These are phyloP conservation scores for Rhynchonycteris naso DNA, from an alignment of 2,797 vertebrate genomes.

Conservation along the genomic window DNA sequence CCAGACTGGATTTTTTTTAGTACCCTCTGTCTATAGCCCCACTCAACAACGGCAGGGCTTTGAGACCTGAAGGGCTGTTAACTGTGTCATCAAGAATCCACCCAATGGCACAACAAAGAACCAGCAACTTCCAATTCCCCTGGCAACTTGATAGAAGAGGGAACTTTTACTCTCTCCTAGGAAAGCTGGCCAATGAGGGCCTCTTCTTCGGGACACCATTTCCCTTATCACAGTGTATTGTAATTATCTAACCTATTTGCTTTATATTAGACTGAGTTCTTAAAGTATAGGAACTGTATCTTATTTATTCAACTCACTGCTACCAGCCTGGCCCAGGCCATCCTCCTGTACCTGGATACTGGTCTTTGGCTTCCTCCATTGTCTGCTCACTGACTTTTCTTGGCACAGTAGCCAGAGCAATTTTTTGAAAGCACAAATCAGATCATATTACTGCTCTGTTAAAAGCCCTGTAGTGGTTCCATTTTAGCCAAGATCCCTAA, in stretches of 20 bases:
- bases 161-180: neutral
- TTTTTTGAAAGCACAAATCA: neutral
- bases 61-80: constrained; percentile 4
- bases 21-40: neutral
- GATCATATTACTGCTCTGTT: neutral
- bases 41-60: neutral
- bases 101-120: neutral
- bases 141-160: constrained; percentile 8
- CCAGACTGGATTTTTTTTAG: neutral
- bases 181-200: neutral
- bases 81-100: neutral
- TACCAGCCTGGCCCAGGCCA: neutral
- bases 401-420: neutral
- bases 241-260: neutral
- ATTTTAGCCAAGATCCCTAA: neutral
- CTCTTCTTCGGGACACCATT: neutral
- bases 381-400: neutral
- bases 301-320: neutral
- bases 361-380: neutral
- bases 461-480: neutral
- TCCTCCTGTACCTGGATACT: neutral
- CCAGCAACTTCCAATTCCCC: neutral
- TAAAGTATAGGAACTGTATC: constrained; percentile 16
- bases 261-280: constrained; percentile 10
- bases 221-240: constrained; percentile 10